These are phyloP conservation scores for Macroramphosus scolopax DNA, from an alignment of 2,797 vertebrate species.

Conservation along the genomic window DNA sequence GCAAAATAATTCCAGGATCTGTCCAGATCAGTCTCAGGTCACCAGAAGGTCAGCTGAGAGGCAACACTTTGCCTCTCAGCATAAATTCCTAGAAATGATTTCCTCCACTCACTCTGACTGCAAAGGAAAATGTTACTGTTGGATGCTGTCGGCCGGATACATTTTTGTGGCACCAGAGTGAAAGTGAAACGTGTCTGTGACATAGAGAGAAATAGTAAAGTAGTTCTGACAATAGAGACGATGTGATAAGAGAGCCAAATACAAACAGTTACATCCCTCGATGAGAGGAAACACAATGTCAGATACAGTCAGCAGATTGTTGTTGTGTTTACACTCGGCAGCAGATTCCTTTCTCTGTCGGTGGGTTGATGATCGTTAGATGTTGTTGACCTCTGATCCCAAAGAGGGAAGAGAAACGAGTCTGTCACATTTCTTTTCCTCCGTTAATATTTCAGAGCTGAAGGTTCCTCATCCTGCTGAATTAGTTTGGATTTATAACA, in stretches of 20 bases:
- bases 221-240: too few species aligned
- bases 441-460: too few species aligned
- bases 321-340: too few species aligned
- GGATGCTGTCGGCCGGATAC: not conserved
- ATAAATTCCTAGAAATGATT: conserved; percentile 25
- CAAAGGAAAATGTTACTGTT: conserved; percentile 11
- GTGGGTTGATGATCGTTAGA: not conserved
- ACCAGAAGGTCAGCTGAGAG: conserved; percentile 44
- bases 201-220: too few species aligned
- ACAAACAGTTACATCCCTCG: conserved; percentile 9
- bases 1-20: not conserved
- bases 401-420: too few species aligned
- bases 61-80: conserved; percentile 38
- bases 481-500: too few species aligned
- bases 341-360: too few species aligned
- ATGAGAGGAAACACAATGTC: not conserved
- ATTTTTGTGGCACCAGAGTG: conserved; percentile 3
- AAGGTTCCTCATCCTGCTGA: too few species aligned
- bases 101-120: conserved; percentile 14
- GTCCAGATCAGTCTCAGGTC: conserved; percentile 47
- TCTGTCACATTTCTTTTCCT: too few species aligned
- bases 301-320: conserved; percentile 11
- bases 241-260: too few species aligned
- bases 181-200: conserved; percentile 17
- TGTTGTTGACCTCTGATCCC: too few species aligned